Conservation (phyloP, 2,797 vertebrate species). For the Xiphorhynchus erythropygius region DNA sequence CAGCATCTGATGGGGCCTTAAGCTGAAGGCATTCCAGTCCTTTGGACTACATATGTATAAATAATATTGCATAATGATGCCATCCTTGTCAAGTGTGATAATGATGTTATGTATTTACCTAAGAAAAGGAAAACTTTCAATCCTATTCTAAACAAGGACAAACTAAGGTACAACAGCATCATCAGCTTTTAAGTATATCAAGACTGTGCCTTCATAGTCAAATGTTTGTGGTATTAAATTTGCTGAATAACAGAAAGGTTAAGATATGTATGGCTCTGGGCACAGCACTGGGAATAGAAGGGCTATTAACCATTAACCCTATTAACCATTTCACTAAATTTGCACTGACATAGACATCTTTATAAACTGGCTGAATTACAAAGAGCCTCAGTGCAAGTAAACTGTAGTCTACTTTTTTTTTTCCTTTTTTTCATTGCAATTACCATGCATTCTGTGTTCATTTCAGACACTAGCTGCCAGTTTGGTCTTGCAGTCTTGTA, state of each 20-base stretch:
- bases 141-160: background rate
- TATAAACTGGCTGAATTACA: slow-evolving; percentile 15
- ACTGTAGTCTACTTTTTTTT: background rate
- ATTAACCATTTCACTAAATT: slow-evolving; percentile 20
- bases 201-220: background rate
- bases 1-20: background rate
- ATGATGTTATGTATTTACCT: background rate
- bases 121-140: background rate
- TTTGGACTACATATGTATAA: background rate
- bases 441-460: background rate
- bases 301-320: slow-evolving; percentile 4
- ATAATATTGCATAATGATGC: background rate
- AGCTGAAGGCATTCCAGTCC: background rate
- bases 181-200: background rate
- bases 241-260: slow-evolving; percentile 3
- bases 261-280: background rate
- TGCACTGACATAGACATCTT: background rate
- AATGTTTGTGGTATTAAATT: background rate
- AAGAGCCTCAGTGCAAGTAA: background rate
- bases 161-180: background rate
- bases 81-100: background rate
- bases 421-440: background rate
- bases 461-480: background rate
- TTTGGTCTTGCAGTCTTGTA: background rate
- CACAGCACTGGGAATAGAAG: background rate